Conservation (phyloP, 2,797 vertebrate genomes). For the Mormyrops attenuatus region DNA sequence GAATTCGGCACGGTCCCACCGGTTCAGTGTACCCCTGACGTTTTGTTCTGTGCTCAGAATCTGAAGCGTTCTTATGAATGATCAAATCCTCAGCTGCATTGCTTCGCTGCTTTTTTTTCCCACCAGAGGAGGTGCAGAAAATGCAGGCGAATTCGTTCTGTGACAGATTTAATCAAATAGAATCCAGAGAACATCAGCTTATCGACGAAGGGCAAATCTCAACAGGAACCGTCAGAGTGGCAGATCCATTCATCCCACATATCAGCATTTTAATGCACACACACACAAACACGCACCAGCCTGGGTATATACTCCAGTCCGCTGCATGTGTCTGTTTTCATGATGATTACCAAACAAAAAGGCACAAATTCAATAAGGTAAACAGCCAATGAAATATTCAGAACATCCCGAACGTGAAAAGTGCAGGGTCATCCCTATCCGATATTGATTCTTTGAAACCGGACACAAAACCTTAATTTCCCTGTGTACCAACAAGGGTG, state of each 20-base stretch:
- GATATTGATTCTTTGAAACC: constrained; percentile 4
- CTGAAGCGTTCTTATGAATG: background rate
- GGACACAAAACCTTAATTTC: background rate
- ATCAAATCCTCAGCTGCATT: background rate
- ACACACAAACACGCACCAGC: background rate
- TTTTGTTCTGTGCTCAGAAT: background rate
- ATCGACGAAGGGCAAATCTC: background rate
- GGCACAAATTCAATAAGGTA: constrained; percentile 9
- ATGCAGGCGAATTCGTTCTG: background rate
- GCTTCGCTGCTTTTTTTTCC: background rate
- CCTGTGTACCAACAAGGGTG: background rate
- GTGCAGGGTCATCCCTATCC: background rate
- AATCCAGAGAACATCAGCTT: background rate
- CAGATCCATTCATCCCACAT: background rate
- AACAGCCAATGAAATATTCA: constrained; percentile 9
- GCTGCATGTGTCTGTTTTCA: constrained; percentile 7
- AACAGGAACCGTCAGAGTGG: background rate
- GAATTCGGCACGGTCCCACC: background rate
- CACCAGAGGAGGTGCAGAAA: background rate
- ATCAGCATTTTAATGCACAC: background rate
- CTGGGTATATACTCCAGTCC: background rate
- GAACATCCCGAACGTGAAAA: background rate
- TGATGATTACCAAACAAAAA: constrained; percentile 3
- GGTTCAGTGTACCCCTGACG: background rate
- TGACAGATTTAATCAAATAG: background rate